A percentile compares a stretch with the other conserved stretches of the same genome.
Evolutionary conservation across 2,888 invertebrate genomes (phyloP).

Genomic region (Mamestra brassicae): DNA sequence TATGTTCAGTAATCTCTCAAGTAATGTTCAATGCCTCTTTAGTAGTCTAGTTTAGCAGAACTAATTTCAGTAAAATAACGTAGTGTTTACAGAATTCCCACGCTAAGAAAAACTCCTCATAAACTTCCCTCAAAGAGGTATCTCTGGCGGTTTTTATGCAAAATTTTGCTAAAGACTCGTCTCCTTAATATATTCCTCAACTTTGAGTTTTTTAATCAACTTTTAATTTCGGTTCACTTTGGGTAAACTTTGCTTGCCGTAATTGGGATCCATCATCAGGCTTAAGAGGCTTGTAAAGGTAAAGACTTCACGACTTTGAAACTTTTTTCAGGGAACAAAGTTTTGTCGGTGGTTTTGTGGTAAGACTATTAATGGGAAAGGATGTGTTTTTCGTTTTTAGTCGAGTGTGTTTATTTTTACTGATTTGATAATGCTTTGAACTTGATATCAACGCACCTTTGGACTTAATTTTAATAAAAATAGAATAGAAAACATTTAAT

Average conservation of each 20-base stretch:
- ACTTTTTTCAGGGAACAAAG: conserved; percentile 20
- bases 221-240: conserved; percentile 57
- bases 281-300: conserved; percentile 46
- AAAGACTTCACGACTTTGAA: conserved; percentile 35
- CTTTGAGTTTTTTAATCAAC: conserved; percentile 59
- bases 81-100: not conserved
- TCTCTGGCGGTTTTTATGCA: conserved; percentile 33
- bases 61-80: not conserved
- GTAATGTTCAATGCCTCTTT: not conserved
- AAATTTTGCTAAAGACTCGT: conserved; percentile 15
- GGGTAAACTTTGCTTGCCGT: conserved; percentile 45
- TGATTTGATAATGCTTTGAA: too few species aligned
- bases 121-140: conserved; percentile 33
- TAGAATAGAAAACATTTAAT: too few species aligned
- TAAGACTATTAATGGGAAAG: not conserved
- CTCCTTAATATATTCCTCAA: conserved; percentile 46
- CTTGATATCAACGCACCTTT: too few species aligned
- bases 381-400: not conserved
- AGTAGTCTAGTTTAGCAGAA: not conserved
- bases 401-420: not conserved
- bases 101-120: not conserved
- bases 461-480: too few species aligned
- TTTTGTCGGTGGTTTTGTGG: not conserved
- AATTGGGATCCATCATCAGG: conserved; percentile 49
- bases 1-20: not conserved